Evolutionary conservation across 2,113 vertebrate genomes (phyloP), one percentile per base, ranked within the genome.

Genomic region (Poeciliopsis prolifica): DNA sequence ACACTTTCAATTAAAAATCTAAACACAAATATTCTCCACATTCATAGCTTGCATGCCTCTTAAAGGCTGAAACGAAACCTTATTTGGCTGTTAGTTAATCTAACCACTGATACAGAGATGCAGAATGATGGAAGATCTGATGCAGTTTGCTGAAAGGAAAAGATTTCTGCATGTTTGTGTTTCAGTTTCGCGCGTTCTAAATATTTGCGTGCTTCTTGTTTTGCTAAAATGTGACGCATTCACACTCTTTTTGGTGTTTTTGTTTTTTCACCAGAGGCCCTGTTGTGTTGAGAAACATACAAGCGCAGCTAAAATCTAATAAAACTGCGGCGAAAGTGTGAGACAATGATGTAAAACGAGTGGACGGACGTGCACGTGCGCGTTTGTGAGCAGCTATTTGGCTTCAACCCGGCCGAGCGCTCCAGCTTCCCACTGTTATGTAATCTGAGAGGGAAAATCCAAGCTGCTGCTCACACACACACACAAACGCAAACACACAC

Each of bases 1-100:
- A 95, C 93, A 93, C 95, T 94, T 96, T 96, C 96, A 96, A 97
- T 98, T 97, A 98, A 96, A 95, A 96, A 95, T 96, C 95, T 94
- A 92, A 97, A 96, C 96, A 96, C 95, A 96, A 96, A 97, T 95
- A 94, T 95, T 88, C 93, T 94, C 92, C 90, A 91, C 92, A 92
- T 95, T 94, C 90, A 92, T 91, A 89, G 90, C 86, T 84, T 86
- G 86, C 87, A 84, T 87, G 86, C 84, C 84, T 82, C 88, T 91
- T 91, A 91, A 84, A 84, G 89, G 87, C 76, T 87, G 83, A 86
- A 86, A 81, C 74, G 85, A 86, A 79, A 81, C 82, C 81, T 86
- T 87, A 35, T 30, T 63, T 65, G 65, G n/a, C 22, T 35, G 72
- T 82, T 81, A 84, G 88, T 87, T 83, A 77, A 90, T 81, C 79